Conservation (phyloP, 2,888 invertebrate species). For the Leptodirus hochenwartii region DNA sequence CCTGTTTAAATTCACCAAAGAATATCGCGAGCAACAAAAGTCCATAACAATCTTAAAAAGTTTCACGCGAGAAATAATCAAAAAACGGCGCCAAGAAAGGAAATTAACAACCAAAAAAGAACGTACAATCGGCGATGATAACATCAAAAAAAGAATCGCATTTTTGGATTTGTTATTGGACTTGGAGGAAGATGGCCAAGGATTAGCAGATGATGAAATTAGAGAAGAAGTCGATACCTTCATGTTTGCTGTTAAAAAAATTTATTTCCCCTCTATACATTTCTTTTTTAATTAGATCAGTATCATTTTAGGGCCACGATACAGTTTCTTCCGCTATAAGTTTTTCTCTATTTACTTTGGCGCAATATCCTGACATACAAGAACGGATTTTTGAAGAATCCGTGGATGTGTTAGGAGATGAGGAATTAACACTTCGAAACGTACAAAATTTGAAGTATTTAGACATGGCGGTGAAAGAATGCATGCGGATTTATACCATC, state of each 20-base stretch:
- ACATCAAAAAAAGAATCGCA: conserved; percentile 10
- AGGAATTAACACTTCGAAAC: conserved; percentile 19
- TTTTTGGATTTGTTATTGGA: conserved; percentile 12
- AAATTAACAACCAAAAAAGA: no score
- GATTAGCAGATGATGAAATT: conserved; percentile 11
- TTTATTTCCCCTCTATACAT: no score
- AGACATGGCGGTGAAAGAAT: conserved; percentile 38
- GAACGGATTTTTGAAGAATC: conserved; percentile 19
- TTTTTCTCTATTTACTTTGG: conserved; percentile 30
- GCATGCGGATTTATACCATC: conserved; percentile 34
- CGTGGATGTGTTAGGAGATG: conserved; percentile 17
- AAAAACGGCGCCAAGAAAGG: no score
- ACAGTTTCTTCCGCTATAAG: conserved; percentile 35
- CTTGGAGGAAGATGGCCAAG: conserved; percentile 9
- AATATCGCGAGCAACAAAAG: conserved; percentile 11
- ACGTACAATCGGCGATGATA: conserved; percentile 7
- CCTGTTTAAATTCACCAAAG: conserved; percentile 12
- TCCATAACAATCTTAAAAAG: conserved; percentile 12
- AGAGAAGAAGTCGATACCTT: conserved; percentile 13
- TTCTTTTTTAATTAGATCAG: no score
- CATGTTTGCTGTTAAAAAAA: conserved; percentile 12
- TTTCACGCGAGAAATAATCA: no score
- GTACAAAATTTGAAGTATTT: conserved; percentile 30
- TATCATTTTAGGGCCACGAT: conserved; percentile 29
- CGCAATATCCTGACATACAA: conserved; percentile 30